Evolutionary conservation across 2,113 vertebrate genomes (phyloP).

Genomic region (Erythrocercus mccallii): DNA sequence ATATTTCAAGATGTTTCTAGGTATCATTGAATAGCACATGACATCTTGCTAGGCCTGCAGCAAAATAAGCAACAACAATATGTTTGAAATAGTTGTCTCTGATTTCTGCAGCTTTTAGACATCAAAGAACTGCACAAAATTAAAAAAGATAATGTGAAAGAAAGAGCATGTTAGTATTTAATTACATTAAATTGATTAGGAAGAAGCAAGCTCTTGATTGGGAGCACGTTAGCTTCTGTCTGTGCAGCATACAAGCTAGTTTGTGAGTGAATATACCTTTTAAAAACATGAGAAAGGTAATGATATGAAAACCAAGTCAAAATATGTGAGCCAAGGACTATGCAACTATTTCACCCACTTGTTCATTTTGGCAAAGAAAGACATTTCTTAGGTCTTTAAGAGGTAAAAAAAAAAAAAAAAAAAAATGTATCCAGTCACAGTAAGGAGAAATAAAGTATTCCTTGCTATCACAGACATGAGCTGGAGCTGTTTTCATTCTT

Average conservation of each 20-base stretch:
- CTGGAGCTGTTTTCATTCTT: not conserved
- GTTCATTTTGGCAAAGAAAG: not conserved
- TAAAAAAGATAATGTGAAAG: not conserved
- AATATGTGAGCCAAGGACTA: not conserved
- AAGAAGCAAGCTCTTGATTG: not conserved
- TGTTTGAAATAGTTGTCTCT: not conserved
- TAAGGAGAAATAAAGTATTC: not conserved
- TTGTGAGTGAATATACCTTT: not conserved
- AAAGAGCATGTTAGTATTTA: not conserved
- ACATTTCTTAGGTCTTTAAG: not conserved
- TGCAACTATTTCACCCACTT: not conserved
- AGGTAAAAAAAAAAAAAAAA: no score
- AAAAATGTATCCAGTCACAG: not conserved
- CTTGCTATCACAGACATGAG: not conserved
- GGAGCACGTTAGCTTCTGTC: not conserved
- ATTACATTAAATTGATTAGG: slow-evolving; percentile 2
- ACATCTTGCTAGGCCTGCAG: not conserved
- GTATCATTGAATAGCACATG: not conserved
- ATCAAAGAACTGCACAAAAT: not conserved
- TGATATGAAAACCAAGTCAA: not conserved
- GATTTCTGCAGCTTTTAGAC: not conserved
- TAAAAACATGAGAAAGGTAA: not conserved
- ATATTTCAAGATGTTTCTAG: not conserved
- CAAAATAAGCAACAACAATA: not conserved
- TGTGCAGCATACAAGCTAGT: not conserved